phyloP scores from a whole-genome alignment of 2,888 invertebrate species.

The Rotaria magnacalcarata region DNA sequence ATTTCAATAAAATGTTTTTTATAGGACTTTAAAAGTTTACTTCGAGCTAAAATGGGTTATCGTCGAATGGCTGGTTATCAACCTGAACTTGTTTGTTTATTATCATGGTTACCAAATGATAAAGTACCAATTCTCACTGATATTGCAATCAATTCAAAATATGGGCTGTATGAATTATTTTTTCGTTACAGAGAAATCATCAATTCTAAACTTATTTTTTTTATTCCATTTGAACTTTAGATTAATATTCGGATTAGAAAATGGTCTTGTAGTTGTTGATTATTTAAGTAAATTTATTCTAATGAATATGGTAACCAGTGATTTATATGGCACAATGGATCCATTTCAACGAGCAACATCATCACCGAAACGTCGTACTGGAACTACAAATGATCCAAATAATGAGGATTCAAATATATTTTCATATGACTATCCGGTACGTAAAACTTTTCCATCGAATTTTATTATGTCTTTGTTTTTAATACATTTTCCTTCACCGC shows the following conservation, averaged over 20 bases:
- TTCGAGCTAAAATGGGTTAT: constrained; percentile 45
- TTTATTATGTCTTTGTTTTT: too few relatives aligned
- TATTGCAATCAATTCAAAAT: constrained; percentile 87
- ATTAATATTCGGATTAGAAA: constrained; percentile 43
- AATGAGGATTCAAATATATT: constrained; percentile 48
- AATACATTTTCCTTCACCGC: too few relatives aligned
- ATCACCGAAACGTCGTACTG: constrained; percentile 66
- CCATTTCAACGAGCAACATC: constrained; percentile 76
- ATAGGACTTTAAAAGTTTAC: constrained; percentile 43
- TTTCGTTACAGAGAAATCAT: not conserved
- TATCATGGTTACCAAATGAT: constrained; percentile 71
- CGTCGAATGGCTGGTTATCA: constrained; percentile 86
- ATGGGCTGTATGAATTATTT: constrained; percentile 78
- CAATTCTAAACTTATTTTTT: not conserved
- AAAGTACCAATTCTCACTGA: constrained; percentile 80
- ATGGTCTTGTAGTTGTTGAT: constrained; percentile 43
- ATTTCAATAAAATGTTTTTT: not conserved
- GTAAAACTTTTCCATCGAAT: not conserved
- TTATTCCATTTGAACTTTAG: not conserved
- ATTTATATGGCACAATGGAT: constrained; percentile 65
- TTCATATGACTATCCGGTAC: constrained; percentile 58
- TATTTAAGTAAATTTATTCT: constrained; percentile 37
- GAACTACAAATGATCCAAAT: constrained; percentile 32
- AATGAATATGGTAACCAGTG: constrained; percentile 37
- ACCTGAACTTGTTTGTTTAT: constrained; percentile 85